These are phyloP conservation scores for Phodopus roborovskii DNA, from an alignment of 2,113 vertebrate species.

Conservation along the genomic window DNA sequence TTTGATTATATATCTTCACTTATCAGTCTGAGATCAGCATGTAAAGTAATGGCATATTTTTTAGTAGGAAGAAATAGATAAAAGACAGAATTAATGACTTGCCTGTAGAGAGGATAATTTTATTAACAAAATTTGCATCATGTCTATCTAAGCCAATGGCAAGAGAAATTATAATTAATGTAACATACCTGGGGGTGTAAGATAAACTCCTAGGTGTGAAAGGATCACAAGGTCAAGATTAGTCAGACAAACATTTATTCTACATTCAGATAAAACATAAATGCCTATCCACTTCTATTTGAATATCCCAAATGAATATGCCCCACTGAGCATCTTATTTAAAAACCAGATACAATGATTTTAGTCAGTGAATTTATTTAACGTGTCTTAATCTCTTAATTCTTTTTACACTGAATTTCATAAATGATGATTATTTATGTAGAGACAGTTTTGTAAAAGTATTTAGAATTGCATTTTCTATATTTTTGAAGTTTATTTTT, in stretches of 20 bases:
- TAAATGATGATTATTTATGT: background rate
- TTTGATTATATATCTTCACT: background rate
- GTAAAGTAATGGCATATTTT: slow-evolving; percentile 31
- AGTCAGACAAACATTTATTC: slow-evolving; percentile 9
- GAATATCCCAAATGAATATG: slow-evolving; percentile 11
- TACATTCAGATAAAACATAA: background rate
- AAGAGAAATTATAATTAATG: background rate
- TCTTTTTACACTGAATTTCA: slow-evolving; percentile 11
- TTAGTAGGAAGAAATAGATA: slow-evolving; percentile 39
- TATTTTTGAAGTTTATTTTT: background rate
- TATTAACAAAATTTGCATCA: background rate
- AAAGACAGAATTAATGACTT: background rate
- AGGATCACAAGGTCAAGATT: background rate
- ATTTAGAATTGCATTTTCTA: background rate
- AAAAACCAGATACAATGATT: background rate
- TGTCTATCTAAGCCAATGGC: background rate
- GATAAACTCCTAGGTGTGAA: slow-evolving; percentile 28
- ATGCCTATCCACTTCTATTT: background rate
- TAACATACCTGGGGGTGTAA: slow-evolving; percentile 22
- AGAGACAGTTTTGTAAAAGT: background rate
- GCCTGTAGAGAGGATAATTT: slow-evolving; percentile 20
- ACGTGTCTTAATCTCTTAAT: background rate
- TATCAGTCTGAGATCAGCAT: background rate
- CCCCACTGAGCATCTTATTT: background rate
- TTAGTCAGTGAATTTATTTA: background rate